These are phyloP conservation scores for Parasteatoda tepidariorum DNA, from an alignment of 1,140 invertebrate species.

Conservation along the genomic window DNA sequence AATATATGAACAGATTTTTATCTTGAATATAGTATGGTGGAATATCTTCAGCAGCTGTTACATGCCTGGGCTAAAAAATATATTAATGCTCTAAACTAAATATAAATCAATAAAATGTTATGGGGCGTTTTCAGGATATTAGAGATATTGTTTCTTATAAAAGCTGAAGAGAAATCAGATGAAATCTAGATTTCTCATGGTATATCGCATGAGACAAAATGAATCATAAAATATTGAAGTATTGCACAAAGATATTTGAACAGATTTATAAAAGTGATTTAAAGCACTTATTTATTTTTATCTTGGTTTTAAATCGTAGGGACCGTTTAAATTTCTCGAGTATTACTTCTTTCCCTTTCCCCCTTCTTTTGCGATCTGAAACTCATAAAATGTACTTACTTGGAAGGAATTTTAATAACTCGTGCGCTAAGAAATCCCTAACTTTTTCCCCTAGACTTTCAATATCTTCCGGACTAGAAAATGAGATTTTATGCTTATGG, in stretches of 20 bases:
- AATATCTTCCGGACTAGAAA: conserved; percentile 32
- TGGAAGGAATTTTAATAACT: conserved; percentile 42
- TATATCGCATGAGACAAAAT: too few relatives aligned
- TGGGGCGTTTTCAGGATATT: too few relatives aligned
- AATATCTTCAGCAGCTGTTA: too few relatives aligned
- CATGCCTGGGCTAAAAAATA: too few relatives aligned
- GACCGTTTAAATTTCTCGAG: not conserved
- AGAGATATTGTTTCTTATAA: too few relatives aligned
- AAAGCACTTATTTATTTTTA: not conserved
- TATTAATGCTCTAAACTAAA: too few relatives aligned
- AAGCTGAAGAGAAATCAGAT: too few relatives aligned
- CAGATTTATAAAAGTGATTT: conserved; percentile 19
- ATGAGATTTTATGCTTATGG: conserved; percentile 1
- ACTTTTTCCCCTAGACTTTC: not conserved
- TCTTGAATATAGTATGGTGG: too few relatives aligned
- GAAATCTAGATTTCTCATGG: too few relatives aligned
- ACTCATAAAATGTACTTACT: conserved; percentile 28
- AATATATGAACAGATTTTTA: too few relatives aligned
- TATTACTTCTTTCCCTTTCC: not conserved
- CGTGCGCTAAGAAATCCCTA: not conserved
- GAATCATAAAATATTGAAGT: too few relatives aligned
- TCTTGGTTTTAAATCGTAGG: not conserved
- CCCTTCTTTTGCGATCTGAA: not conserved
- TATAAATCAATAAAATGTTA: too few relatives aligned
- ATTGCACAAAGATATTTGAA: not conserved